These are phyloP conservation scores for Seladonia tumulorum DNA, from an alignment of 2,888 invertebrate species.

Conservation along the genomic window DNA sequence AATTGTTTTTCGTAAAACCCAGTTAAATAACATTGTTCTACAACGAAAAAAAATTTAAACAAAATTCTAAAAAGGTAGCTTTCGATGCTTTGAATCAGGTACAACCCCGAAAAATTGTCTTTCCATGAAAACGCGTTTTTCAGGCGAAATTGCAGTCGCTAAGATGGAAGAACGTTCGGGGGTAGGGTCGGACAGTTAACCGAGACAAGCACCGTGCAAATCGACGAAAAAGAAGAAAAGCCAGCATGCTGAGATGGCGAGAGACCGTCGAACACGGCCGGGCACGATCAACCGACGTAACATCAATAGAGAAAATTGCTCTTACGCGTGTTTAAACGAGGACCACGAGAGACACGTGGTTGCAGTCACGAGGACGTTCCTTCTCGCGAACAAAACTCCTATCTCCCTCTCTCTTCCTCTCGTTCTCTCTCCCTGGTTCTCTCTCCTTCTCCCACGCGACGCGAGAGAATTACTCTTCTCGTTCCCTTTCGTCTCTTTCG, in stretches of 20 bases:
- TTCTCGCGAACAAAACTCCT: constrained; percentile 44
- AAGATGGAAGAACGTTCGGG: neutral
- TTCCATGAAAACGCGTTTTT: too few species aligned
- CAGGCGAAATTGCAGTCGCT: neutral
- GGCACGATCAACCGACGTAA: constrained; percentile 33
- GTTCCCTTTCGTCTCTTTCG: constrained; percentile 20
- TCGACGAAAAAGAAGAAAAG: neutral
- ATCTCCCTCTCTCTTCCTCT: constrained; percentile 29
- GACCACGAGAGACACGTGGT: constrained; percentile 70
- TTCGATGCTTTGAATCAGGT: neutral
- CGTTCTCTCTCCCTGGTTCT: neutral
- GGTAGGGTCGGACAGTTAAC: neutral
- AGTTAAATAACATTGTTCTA: too few species aligned
- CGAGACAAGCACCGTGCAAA: neutral
- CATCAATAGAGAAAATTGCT: constrained; percentile 69
- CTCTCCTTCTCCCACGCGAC: neutral
- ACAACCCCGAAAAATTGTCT: too few species aligned
- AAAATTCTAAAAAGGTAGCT: neutral
- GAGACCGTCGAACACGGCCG: constrained; percentile 1
- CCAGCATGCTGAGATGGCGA: constrained; percentile 17
- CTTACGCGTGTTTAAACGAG: constrained; percentile 71
- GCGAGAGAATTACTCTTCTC: neutral
- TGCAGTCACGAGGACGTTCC: constrained; percentile 65
- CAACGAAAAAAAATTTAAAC: too few species aligned
- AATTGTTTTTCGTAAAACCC: too few species aligned